phyloP scores from a whole-genome alignment of 2,888 invertebrate species.

The Aporophyla nigra region DNA sequence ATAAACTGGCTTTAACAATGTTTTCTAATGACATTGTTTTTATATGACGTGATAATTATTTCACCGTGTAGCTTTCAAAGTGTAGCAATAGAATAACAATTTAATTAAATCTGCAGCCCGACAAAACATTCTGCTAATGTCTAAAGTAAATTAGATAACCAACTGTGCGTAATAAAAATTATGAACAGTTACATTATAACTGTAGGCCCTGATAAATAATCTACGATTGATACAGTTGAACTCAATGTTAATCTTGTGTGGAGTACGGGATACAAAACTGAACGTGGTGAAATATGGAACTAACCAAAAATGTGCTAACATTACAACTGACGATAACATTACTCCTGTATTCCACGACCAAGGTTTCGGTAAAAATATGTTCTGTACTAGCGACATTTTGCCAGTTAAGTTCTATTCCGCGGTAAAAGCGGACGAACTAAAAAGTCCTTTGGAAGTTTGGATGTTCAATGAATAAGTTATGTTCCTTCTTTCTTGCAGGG shows the following conservation, averaged over 20 bases:
- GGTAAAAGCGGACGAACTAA: too few species aligned
- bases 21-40: background rate
- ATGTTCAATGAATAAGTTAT: background rate
- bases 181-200: background rate
- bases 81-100: too few species aligned
- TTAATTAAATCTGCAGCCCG: too few species aligned
- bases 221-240: background rate
- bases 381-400: too few species aligned
- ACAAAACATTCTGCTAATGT: background rate
- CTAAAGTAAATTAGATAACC: background rate
- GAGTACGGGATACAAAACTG: background rate
- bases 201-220: background rate
- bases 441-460: too few species aligned
- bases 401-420: too few species aligned
- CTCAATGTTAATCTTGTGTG: background rate
- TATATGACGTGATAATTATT: too few species aligned
- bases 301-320: background rate
- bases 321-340: background rate
- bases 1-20: background rate
- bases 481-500: slow-evolving; percentile 68
- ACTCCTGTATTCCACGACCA: too few species aligned
- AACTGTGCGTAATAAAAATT: background rate
- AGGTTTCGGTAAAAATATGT: too few species aligned
- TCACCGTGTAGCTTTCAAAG: too few species aligned
- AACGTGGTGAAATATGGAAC: background rate